Evolutionary conservation across 1,140 invertebrate genomes (phyloP).

Genomic region (Asobara japonica): DNA sequence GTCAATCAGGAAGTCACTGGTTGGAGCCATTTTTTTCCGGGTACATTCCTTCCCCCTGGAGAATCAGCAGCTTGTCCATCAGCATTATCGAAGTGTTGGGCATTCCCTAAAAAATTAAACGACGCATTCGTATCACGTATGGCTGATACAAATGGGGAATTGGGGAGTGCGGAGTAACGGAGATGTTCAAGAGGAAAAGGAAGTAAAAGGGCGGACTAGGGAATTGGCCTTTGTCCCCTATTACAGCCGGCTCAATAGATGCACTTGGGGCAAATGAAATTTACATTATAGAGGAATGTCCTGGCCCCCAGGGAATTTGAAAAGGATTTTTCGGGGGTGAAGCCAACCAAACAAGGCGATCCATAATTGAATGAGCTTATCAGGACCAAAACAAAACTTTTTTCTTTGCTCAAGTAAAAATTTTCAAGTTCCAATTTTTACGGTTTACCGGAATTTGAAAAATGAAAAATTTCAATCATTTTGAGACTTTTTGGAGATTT

Average conservation of each 20-base stretch:
- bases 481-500: too few species aligned
- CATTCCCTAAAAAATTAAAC: conserved; percentile 9
- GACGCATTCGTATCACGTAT: conserved; percentile 26
- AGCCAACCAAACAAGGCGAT: background rate
- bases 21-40: too few species aligned
- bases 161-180: too few species aligned
- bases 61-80: conserved; percentile 1
- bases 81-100: background rate
- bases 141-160: background rate
- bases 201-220: background rate
- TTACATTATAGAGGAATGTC: conserved; percentile 24
- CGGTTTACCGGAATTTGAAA: too few species aligned
- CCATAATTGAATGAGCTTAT: too few species aligned
- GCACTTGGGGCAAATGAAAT: conserved; percentile 28
- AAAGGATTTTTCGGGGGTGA: background rate
- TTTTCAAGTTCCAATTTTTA: too few species aligned
- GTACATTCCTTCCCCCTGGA: too few species aligned
- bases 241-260: conserved; percentile 3
- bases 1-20: too few species aligned
- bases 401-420: too few species aligned
- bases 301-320: background rate
- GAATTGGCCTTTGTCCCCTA: conserved; percentile 4
- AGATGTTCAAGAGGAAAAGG: background rate
- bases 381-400: too few species aligned
- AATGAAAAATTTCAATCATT: too few species aligned